These are phyloP conservation scores for Camponotus floridanus DNA, from an alignment of 1,140 invertebrate species.

Conservation along the genomic window DNA sequence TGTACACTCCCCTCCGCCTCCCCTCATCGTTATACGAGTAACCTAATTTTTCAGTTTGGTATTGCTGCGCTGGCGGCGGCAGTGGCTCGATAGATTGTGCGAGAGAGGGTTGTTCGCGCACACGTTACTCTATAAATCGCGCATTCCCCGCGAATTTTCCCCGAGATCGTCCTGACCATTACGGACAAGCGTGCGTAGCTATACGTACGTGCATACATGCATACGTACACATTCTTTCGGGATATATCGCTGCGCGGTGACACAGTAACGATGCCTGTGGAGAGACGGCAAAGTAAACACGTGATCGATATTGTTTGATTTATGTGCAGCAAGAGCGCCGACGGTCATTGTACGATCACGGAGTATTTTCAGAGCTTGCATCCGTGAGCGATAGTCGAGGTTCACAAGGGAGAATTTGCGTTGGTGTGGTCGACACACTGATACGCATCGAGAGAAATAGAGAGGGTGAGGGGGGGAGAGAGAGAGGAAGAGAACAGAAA, in stretches of 20 bases:
- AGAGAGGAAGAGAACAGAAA: neutral
- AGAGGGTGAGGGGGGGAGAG: neutral
- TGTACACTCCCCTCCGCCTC: neutral
- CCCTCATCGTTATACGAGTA: conserved; percentile 32
- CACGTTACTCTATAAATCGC: conserved; percentile 59
- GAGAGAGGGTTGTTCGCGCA: neutral
- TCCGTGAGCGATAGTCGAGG: conserved; percentile 57
- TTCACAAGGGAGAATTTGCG: conserved; percentile 20
- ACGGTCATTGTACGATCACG: conserved; percentile 67
- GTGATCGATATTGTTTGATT: conserved; percentile 75
- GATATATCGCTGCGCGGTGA: conserved; percentile 55
- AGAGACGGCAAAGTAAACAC: conserved; percentile 68
- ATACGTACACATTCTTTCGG: neutral
- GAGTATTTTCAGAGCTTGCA: conserved; percentile 67
- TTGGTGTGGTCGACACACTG: conserved; percentile 28
- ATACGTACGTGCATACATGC: neutral
- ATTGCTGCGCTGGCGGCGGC: conserved; percentile 11
- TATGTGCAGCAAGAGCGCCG: conserved; percentile 51
- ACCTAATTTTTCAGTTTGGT: conserved; percentile 52
- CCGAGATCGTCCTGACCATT: conserved; percentile 39
- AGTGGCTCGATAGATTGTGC: conserved; percentile 48
- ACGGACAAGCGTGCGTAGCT: conserved; percentile 18
- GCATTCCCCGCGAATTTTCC: conserved; percentile 60
- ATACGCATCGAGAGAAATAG: neutral
- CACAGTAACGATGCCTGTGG: conserved; percentile 56